A percentile compares a stretch with the other conserved stretches of the same genome.
phyloP scores from a whole-genome alignment of 2,888 invertebrate genomes.

The Lumbricus terrestris region DNA sequence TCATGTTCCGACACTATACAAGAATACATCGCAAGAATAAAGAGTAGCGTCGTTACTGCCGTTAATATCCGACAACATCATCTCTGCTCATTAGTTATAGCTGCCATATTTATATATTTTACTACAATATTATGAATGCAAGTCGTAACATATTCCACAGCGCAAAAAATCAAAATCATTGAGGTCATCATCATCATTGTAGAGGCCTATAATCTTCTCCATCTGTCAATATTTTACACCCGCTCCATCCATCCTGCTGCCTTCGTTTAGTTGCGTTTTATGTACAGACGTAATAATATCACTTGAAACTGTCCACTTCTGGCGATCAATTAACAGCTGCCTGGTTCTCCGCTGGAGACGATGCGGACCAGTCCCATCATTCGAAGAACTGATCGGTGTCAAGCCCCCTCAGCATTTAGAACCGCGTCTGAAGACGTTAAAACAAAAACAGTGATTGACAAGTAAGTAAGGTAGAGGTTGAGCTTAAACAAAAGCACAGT shows the following conservation, averaged over 20 bases:
- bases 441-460: neutral
- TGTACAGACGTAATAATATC: neutral
- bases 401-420: neutral
- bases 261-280: neutral
- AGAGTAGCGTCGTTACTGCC: neutral
- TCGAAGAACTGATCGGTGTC: neutral
- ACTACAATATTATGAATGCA: neutral
- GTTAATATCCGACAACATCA: neutral
- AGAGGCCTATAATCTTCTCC: neutral
- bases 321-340: neutral
- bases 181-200: neutral
- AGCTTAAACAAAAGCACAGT: neutral
- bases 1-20: neutral
- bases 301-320: neutral
- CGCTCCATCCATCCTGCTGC: neutral
- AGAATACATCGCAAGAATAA: neutral
- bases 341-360: neutral
- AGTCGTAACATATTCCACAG: neutral
- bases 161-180: neutral
- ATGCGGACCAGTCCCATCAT: neutral
- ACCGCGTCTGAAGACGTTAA: neutral
- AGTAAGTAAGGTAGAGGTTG: neutral
- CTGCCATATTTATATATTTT: neutral
- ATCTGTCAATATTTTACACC: slow-evolving; percentile 3
- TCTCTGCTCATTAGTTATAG: neutral